Evolutionary conservation across 2,797 vertebrate species (phyloP).

Genomic region (Molossus molossus): DNA sequence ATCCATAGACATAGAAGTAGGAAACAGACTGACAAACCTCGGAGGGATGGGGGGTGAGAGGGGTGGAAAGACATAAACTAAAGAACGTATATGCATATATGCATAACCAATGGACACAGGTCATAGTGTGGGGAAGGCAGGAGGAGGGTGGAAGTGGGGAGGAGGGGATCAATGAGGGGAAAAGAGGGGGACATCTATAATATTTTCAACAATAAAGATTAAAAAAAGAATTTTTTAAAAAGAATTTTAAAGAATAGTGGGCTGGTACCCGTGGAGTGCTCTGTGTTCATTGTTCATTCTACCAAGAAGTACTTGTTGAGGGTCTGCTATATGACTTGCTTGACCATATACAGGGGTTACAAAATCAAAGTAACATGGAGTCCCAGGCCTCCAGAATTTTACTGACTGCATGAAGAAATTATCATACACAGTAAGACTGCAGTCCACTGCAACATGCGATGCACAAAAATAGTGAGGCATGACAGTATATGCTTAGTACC

Average conservation of each 20-base stretch:
- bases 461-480: not conserved
- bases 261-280: not conserved
- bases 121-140: too few relatives aligned
- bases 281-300: slow-evolving; percentile 8
- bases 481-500: not conserved
- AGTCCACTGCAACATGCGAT: not conserved
- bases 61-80: too few relatives aligned
- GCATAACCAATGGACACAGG: too few relatives aligned
- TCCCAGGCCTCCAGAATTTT: not conserved
- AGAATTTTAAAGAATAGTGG: not conserved
- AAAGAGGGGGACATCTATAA: too few relatives aligned
- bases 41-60: too few relatives aligned
- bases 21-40: too few relatives aligned
- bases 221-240: not conserved
- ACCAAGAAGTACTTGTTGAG: not conserved
- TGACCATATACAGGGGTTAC: not conserved
- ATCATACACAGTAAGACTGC: not conserved
- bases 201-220: too few relatives aligned
- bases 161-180: too few relatives aligned
- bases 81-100: too few relatives aligned
- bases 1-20: too few relatives aligned
- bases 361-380: not conserved
- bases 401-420: not conserved
- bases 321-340: not conserved
- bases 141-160: too few relatives aligned